Base-by-base conservation (phyloP, 2,888 invertebrate species). In the Lepidonotus clava region DNA sequence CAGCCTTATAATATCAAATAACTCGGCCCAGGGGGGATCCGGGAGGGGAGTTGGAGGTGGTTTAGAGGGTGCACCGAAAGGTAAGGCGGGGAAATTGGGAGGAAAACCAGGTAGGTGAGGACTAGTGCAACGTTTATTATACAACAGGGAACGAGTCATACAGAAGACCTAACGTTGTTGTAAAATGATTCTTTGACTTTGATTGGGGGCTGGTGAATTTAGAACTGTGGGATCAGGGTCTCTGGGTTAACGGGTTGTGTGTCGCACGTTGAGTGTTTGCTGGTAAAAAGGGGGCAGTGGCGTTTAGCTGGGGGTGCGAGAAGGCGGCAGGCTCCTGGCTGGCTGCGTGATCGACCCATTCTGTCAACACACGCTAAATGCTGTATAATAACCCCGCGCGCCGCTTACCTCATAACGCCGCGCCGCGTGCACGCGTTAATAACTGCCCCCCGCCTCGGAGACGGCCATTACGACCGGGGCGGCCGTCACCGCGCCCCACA, bases 281-380 rank as follows among this genome's bases (percentile, higher is more conserved):
- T 11, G 34, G 21, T 71, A 38, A 38, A 8, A 5, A 18, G 56
- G 56, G 56, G 56, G 56, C 5, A 24, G 56, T 11, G 14, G 56
- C n/a, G n/a, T 56, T 5, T 5, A n/a, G 14, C 14, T 56, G 56
- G 14, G 56, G 14, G 56, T 56, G 56, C 21, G 56, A 5, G n/a
- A n/a, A 24, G 56, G 56, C 5, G n/a, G 56, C 5, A 56, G 14
- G 24, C 56, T 5, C 56, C 56, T 56, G 56, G n/a, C 56, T n/a
- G 56, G 5, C 71, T 34, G 34, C 71, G 36, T 71, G 71, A 71
- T 71, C 71, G 71, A 38, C 36, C 71, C 36, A n/a, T 14, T 71
- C 71, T 71, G 71, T 71, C 71, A 71, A 71, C 71, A 71, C 34
- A 38, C 71, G 38, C 38, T 71, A 71, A 71, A 38, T 21, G 71